Percentiles rank a stretch among this genome's conserved stretches.
phyloP scores from a whole-genome alignment of 2,888 invertebrate species.

The Exephanes ischioxanthus region DNA sequence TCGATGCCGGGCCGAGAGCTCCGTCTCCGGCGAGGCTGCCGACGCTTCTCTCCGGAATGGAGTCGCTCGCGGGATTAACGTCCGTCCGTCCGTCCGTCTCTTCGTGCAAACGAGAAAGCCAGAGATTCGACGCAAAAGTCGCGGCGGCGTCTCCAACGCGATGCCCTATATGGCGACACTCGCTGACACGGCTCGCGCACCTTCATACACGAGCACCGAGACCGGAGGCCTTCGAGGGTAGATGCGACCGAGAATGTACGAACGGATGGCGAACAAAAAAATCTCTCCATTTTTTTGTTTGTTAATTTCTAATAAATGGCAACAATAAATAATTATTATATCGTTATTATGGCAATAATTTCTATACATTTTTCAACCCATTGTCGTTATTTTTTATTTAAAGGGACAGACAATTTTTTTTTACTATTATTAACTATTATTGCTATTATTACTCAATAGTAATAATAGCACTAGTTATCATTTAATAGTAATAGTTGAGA shows the following conservation, averaged over 20 bases:
- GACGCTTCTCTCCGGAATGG: slow-evolving; percentile 13
- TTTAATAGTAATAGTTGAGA: too few species aligned
- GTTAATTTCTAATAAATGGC: neutral
- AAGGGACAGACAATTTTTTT: neutral
- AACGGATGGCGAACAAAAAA: neutral
- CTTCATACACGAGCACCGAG: neutral
- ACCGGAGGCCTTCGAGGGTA: neutral
- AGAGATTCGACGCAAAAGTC: slow-evolving; percentile 4
- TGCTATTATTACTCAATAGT: too few species aligned
- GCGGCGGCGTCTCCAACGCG: slow-evolving; percentile 15
- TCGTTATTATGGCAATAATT: neutral
- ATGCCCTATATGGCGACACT: slow-evolving; percentile 63
- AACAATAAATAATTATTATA: neutral
- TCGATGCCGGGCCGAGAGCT: slow-evolving; percentile 29
- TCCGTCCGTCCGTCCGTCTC: slow-evolving; percentile 3
- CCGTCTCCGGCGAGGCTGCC: neutral
- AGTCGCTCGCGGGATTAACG: slow-evolving; percentile 47
- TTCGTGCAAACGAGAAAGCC: slow-evolving; percentile 5
- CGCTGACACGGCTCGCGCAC: slow-evolving; percentile 53
- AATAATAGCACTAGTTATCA: too few species aligned
- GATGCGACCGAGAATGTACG: neutral
- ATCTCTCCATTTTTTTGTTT: neutral
- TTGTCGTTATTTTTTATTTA: neutral
- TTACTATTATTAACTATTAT: neutral
- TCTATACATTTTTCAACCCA: neutral